Base-by-base conservation (phyloP, 2,797 vertebrate species). In the Acanthurus lineatus region DNA sequence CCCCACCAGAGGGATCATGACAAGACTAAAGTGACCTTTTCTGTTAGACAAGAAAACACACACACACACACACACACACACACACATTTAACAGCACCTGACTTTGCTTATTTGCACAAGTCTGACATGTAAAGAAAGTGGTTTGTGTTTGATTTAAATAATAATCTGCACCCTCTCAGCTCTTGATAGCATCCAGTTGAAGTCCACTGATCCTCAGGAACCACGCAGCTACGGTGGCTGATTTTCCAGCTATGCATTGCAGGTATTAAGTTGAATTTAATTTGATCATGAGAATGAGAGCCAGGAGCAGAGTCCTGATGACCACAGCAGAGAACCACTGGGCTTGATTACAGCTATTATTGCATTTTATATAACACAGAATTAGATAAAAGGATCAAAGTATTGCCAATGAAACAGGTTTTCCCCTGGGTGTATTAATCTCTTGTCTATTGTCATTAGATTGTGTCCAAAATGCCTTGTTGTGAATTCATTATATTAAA, bases 1-100 rank as follows among this genome's bases (percentile, higher is more conserved):
- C 53, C 47, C 47, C 47, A 71, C 81, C 22, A 76, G 65, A 81
- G 62, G 61, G 68, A 82, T 75, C 40, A 82, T 82, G 62, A 81
- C 65, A 81, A 63, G 53, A 57, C 42, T 67, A 80, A 47, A 69
- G 69, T 87, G 88, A 89, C 86, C 79, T 89, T 84, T 52, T 62
- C 66, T 45, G 11, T 17, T 9, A 42, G 47, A 75, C 49, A 71
- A 28, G 51, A 14, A 14, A 47, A 65, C 38, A 61, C 62, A 60
- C 70, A 61, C 61, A 53, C 71, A 59, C 38, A 53, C 28, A 57
- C 22, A 56, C 62, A 60, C 70, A 60, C 61, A 53, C 71, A 59
- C 38, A 53, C 28, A 57, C 22, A 56, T 14, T 42, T 42, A 42
- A 69, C 35, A 70, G 47, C 19, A 73, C 67, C 57, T 69, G 52